Percentiles rank a stretch among this genome's conserved stretches.
These are phyloP conservation scores for Notothenia coriiceps DNA, from an alignment of 2,113 vertebrate genomes.

Conservation along the genomic window DNA sequence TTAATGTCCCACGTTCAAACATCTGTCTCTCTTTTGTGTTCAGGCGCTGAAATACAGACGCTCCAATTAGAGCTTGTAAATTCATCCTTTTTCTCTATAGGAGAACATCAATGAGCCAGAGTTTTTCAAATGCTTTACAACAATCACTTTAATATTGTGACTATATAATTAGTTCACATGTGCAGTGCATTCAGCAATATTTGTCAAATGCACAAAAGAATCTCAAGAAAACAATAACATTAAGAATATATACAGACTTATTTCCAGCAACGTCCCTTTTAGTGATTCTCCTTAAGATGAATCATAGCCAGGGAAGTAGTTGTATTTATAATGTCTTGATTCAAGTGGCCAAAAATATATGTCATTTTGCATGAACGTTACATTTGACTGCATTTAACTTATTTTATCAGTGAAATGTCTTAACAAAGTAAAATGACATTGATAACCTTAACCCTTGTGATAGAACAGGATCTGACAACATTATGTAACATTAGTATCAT, in stretches of 20 bases:
- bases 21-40: not conserved
- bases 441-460: not conserved
- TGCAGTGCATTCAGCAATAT: not conserved
- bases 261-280: not conserved
- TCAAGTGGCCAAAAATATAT: not conserved
- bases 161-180: not conserved
- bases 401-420: not conserved
- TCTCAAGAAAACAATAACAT: not conserved
- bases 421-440: not conserved
- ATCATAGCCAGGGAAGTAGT: not conserved
- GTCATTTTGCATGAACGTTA: not conserved
- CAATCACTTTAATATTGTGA: not conserved
- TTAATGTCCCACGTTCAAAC: not conserved
- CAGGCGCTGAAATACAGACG: no score
- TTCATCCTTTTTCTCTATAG: not conserved
- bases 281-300: not conserved
- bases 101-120: not conserved
- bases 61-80: not conserved
- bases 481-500: not conserved
- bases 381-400: not conserved
- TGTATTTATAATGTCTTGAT: not conserved
- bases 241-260: fast-evolving
- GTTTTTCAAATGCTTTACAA: constrained; percentile 1
- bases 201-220: not conserved
- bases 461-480: not conserved